These are phyloP conservation scores for Lordiphosa stackelbergi DNA, from an alignment of 1,140 invertebrate genomes.

Conservation along the genomic window DNA sequence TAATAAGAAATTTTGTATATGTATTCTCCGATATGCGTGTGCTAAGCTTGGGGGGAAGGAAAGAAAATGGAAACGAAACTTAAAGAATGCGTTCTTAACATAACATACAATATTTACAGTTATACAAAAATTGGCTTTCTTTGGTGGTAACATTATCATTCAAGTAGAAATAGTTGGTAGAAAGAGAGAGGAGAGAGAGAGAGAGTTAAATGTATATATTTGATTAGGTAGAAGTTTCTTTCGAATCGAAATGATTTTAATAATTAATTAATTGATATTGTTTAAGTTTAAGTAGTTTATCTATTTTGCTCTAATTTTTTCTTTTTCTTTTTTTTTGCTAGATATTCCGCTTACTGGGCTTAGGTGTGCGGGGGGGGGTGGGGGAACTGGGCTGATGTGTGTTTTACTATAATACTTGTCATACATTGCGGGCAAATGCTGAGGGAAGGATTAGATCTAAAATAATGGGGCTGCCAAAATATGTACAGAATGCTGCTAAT, in stretches of 20 bases:
- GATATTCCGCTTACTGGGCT: slow-evolving; percentile 47
- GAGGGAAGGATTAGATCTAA: too few species aligned
- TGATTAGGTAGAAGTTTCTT: slow-evolving; percentile 8
- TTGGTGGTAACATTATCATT: slow-evolving; percentile 39
- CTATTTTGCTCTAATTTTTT: slow-evolving; percentile 35
- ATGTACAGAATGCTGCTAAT: slow-evolving; percentile 32
- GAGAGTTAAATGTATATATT: slow-evolving; percentile 13
- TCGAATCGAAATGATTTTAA: background rate
- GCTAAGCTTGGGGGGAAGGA: slow-evolving; percentile 16
- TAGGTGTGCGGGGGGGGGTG: too few species aligned
- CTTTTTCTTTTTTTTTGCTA: slow-evolving; percentile 40
- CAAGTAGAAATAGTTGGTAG: slow-evolving; percentile 10
- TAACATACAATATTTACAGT: slow-evolving; percentile 58
- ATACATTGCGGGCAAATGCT: slow-evolving; percentile 9
- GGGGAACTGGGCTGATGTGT: slow-evolving; percentile 29
- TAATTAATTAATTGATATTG: too few species aligned
- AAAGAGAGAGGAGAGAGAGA: slow-evolving; percentile 27
- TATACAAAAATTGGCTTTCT: slow-evolving; percentile 48
- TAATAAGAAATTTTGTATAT: slow-evolving; percentile 18
- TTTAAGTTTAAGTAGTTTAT: slow-evolving; percentile 23
- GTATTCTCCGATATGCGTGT: slow-evolving; percentile 31
- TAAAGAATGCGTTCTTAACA: slow-evolving; percentile 12
- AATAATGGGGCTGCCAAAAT: slow-evolving; percentile 9
- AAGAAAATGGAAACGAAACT: slow-evolving; percentile 22
- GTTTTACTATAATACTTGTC: slow-evolving; percentile 38